Evolutionary conservation across 2,888 invertebrate genomes (phyloP).

Genomic region (Harpagoxenus sublaevis): DNA sequence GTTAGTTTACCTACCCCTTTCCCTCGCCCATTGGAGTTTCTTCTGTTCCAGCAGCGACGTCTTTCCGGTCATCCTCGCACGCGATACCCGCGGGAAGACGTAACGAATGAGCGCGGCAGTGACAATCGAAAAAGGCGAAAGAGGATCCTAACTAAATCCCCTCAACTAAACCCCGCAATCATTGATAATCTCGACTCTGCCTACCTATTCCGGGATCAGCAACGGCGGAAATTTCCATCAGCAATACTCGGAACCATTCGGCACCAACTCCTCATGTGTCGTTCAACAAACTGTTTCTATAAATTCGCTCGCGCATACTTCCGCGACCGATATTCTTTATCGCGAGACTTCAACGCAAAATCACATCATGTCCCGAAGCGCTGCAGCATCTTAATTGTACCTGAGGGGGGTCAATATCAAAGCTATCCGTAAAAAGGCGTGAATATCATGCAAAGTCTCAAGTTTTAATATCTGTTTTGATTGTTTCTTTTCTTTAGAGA

Average conservation of each 20-base stretch:
- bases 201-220: slow-evolving; percentile 36
- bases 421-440: background rate
- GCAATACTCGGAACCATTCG: background rate
- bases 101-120: slow-evolving; percentile 12
- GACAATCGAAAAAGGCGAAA: slow-evolving; percentile 33
- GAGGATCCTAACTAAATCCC: slow-evolving; percentile 39
- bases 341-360: background rate
- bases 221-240: background rate
- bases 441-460: background rate
- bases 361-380: background rate
- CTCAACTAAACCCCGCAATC: background rate
- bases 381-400: too few species aligned
- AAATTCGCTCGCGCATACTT: background rate
- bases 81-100: slow-evolving; percentile 40
- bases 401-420: background rate
- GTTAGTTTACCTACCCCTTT: slow-evolving; percentile 90
- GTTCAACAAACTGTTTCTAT: background rate
- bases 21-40: slow-evolving; percentile 96
- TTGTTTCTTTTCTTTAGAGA: background rate
- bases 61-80: slow-evolving; percentile 73
- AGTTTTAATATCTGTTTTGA: background rate
- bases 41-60: slow-evolving; percentile 94
- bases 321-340: background rate
- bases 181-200: slow-evolving; percentile 7
- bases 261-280: background rate